Base-by-base conservation (phyloP, 2,888 invertebrate species). In the Apamea anceps region DNA sequence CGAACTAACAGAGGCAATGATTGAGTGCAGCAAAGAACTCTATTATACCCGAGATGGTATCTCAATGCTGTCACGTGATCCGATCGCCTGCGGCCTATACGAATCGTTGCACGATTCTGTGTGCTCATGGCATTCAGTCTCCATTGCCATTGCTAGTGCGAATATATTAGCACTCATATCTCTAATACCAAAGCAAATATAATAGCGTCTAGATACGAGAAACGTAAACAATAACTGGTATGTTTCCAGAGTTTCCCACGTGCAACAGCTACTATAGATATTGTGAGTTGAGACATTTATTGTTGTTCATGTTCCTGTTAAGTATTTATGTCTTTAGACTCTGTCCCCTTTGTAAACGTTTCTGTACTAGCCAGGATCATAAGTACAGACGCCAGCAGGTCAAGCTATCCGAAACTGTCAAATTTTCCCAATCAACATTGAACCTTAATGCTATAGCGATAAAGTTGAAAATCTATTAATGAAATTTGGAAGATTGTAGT, bases 11-110 rank as follows among this genome's bases (percentile, higher is more conserved):
- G 90, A 87, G 91, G 92, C 94, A 93, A 92, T 94, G 94, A 95
- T 95, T 94, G 94, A 95, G 92, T 94, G 94, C 95, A 94, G 87
- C 93, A 93, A 93, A 94, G 93, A 95, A 95, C 94, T 95, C 96
- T 93, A 95, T 96, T 95, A 95, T 90, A 93, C 91, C 92, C 90
- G 93, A 92, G 95, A 95, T 94, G 93, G 92, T 94, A 95, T 96
- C 95, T 93, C 91, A 91, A 85, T 83, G 92, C 93, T 95, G 95
- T 95, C 95, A 94, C 94, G 93, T 94, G 95, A 94, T 93, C 93
- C 91, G 93, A 90, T 91, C 91, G 93, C 93, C 92, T 88, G 94
- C 92, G 91, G 93, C 94, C 93, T 93, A 91, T 91, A 90, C 90
- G 89, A 90, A 91, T 91, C 89, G 86, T 88, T 88, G 86, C 85